A percentile compares a stretch with the other conserved stretches of the same genome.
phyloP scores from a whole-genome alignment of 2,888 invertebrate genomes.

The Drosophila leonis region DNA sequence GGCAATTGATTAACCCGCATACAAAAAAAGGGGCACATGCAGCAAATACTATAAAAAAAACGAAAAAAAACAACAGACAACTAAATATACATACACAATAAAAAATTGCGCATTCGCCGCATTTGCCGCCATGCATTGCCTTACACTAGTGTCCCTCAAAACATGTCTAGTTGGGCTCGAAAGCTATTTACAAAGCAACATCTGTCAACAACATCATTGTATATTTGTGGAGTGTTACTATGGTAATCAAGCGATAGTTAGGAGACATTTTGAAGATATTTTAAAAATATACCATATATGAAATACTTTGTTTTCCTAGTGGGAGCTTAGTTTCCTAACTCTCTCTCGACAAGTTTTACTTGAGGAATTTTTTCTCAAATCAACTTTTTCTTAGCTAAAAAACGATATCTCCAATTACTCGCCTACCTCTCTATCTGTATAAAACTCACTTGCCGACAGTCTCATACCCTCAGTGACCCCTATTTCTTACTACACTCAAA shows the following conservation, averaged over 20 bases:
- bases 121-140: slow-evolving; percentile 24
- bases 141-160: slow-evolving; percentile 32
- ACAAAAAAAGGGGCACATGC: slow-evolving; percentile 36
- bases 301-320: background rate
- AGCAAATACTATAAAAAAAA: slow-evolving; percentile 6
- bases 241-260: background rate
- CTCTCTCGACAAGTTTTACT: background rate
- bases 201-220: no score
- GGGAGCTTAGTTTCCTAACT: background rate
- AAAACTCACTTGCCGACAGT: background rate
- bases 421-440: background rate
- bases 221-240: background rate
- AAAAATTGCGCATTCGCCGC: slow-evolving; percentile 64
- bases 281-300: background rate
- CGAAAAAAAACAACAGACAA: background rate
- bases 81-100: background rate
- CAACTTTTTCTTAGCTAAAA: background rate
- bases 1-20: slow-evolving; percentile 64
- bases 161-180: background rate
- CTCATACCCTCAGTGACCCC: background rate
- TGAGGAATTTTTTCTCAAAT: background rate
- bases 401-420: background rate
- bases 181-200: background rate
- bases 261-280: background rate
- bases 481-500: background rate